Conservation (phyloP, 2,797 vertebrate genomes). For the Anomalospiza imberbis region DNA sequence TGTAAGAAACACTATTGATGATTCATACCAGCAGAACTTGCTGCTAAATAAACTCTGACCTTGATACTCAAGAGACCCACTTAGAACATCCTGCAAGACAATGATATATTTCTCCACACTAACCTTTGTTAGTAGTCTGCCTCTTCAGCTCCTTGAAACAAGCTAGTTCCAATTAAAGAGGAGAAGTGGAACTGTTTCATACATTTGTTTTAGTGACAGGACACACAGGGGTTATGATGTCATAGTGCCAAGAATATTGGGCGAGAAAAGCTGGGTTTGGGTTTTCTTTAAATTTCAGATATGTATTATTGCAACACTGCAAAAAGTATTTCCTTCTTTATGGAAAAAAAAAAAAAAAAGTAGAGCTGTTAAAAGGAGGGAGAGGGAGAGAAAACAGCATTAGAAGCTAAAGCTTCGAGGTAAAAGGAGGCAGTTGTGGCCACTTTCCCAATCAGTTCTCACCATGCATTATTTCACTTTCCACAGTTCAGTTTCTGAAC, state of each 20-base stretch:
- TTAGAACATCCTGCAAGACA: slow-evolving; percentile 63
- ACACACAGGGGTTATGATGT: slow-evolving; percentile 49
- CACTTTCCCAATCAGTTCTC: background rate
- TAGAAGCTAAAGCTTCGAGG: background rate
- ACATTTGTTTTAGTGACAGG: slow-evolving; percentile 60
- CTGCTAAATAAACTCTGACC: slow-evolving; percentile 65
- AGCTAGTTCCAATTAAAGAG: slow-evolving; percentile 65
- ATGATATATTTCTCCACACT: slow-evolving; percentile 57
- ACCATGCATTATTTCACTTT: background rate
- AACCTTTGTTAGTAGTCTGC: slow-evolving; percentile 52
- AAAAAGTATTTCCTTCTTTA: slow-evolving; percentile 17
- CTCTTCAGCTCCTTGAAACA: slow-evolving; percentile 59
- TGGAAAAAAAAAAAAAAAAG: too few relatives aligned
- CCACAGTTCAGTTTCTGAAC: background rate
- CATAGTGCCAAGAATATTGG: slow-evolving; percentile 35
- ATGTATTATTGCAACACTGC: background rate
- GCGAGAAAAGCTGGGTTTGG: background rate
- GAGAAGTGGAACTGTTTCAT: slow-evolving; percentile 43
- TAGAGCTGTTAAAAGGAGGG: background rate
- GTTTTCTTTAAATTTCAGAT: background rate
- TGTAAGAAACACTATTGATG: slow-evolving; percentile 33
- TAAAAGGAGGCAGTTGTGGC: background rate
- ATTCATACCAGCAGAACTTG: slow-evolving; percentile 55
- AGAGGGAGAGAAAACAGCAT: background rate
- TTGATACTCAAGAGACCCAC: slow-evolving; percentile 58